A percentile compares a stretch with the other conserved stretches of the same genome.
Conservation (phyloP, 2,888 invertebrate species). For the Aleiodes leptofemur region DNA sequence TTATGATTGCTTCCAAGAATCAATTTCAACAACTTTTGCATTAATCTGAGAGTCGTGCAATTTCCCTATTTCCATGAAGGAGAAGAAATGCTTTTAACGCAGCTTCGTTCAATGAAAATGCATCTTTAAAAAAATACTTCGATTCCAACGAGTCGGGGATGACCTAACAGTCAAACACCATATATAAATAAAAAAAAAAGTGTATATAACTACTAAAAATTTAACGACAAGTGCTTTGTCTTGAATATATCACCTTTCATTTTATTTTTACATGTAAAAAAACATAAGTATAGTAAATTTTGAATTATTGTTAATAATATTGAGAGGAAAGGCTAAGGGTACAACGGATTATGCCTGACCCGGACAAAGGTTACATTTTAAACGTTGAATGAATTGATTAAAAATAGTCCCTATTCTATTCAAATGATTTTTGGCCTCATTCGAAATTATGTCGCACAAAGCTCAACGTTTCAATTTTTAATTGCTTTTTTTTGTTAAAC, state of each 20-base stretch:
- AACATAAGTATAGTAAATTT: not conserved
- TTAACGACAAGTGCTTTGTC: conserved; percentile 15
- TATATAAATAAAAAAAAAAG: conserved; percentile 13
- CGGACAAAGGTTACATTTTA: conserved; percentile 40
- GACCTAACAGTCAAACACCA: conserved; percentile 7
- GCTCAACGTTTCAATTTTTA: not conserved
- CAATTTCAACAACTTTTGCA: no score
- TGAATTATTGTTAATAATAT: not conserved
- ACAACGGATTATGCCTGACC: conserved; percentile 42
- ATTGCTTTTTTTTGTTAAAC: conserved; percentile 10
- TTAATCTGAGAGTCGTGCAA: no score
- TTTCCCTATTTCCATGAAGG: no score
- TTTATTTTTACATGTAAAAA: conserved; percentile 55
- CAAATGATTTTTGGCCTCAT: not conserved
- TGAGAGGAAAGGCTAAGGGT: conserved; percentile 21
- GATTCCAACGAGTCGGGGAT: conserved; percentile 2
- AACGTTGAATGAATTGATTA: conserved; percentile 19
- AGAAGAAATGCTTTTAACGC: no score
- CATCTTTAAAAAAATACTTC: conserved; percentile 4
- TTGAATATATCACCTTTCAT: not conserved
- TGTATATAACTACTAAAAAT: not conserved
- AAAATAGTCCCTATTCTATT: not conserved
- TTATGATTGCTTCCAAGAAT: no score
- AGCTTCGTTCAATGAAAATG: no score
- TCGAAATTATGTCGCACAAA: not conserved